Evolutionary conservation across 2,113 vertebrate genomes (phyloP).

Genomic region (Crocuta crocuta): DNA sequence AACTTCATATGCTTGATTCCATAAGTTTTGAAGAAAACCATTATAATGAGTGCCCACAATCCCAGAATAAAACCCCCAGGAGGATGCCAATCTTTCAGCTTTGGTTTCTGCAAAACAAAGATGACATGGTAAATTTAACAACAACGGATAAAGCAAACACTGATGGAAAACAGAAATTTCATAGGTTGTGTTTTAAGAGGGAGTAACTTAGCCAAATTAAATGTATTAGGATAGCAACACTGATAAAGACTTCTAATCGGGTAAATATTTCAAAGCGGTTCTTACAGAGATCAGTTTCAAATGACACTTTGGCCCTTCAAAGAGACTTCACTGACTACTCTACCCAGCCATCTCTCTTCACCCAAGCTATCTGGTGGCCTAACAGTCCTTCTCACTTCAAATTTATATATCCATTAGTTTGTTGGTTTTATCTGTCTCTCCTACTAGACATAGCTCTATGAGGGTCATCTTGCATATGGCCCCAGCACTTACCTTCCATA

Average conservation of each 20-base stretch:
- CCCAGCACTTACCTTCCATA: neutral
- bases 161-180: neutral
- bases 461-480: neutral
- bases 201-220: neutral
- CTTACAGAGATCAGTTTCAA: neutral
- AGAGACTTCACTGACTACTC: neutral
- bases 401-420: neutral
- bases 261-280: neutral
- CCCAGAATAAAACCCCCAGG: constrained; percentile 98
- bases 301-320: neutral
- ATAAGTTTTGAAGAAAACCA: constrained; percentile 98
- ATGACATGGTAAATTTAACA: neutral
- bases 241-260: neutral
- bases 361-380: neutral
- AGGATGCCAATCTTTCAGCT: constrained; percentile 98
- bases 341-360: neutral
- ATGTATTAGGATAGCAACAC: neutral
- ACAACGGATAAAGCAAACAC: neutral
- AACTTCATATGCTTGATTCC: constrained; percentile 98
- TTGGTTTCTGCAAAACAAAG: constrained; percentile 92
- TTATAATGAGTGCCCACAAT: constrained; percentile 96
- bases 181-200: neutral
- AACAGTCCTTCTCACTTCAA: neutral
- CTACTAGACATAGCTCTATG: neutral
- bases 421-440: neutral